Evolutionary conservation across 2,113 vertebrate species (phyloP).

Genomic region (Engraulis encrasicolus): DNA sequence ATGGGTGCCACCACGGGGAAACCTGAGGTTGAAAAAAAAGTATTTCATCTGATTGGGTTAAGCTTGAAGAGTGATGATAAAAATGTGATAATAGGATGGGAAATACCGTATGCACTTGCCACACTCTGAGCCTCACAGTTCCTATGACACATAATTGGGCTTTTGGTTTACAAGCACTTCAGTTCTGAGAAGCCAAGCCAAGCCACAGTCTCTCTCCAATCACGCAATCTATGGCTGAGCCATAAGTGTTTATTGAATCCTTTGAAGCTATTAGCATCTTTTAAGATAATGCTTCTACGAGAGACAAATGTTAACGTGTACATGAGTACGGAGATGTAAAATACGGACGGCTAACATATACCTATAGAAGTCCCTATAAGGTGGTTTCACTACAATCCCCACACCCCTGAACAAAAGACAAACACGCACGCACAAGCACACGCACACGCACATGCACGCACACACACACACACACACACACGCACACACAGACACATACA

Average conservation of each 20-base stretch:
- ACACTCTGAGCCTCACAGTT: not conserved
- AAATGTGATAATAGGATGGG: not conserved
- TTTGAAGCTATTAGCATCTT: too few relatives aligned
- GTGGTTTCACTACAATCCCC: too few relatives aligned
- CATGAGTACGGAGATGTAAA: too few relatives aligned
- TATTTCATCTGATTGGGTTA: not conserved
- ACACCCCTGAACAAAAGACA: too few relatives aligned
- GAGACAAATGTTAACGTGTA: not conserved
- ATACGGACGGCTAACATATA: too few relatives aligned
- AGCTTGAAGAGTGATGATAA: not conserved
- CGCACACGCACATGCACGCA: not conserved
- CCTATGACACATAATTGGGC: not conserved
- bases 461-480: not conserved
- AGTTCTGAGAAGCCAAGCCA: not conserved
- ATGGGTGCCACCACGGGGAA: not conserved
- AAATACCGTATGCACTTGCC: not conserved
- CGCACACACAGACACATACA: too few relatives aligned
- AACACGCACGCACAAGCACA: too few relatives aligned
- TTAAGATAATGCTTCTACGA: not conserved
- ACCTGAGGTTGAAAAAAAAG: not conserved
- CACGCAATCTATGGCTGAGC: not conserved
- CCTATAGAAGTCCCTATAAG: too few relatives aligned
- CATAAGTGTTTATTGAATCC: not conserved
- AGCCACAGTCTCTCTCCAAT: not conserved
- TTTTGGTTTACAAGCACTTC: not conserved